phyloP scores from a whole-genome alignment of 2,888 invertebrate species.

The Teinopalpus imperialis region DNA sequence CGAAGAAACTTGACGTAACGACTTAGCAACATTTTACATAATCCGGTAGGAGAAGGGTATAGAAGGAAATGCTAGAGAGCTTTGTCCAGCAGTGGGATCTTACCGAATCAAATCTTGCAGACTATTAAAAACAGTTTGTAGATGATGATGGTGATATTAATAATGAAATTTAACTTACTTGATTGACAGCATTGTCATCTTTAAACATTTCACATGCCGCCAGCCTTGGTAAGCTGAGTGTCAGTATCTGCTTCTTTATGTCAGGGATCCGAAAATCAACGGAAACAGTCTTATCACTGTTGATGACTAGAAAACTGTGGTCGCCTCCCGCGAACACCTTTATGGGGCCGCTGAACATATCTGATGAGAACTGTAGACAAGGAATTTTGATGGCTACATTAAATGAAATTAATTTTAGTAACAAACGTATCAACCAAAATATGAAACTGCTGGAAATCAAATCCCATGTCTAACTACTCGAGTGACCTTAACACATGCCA shows the following conservation, averaged over 20 bases:
- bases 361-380: constrained; percentile 58
- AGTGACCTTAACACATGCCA: background rate
- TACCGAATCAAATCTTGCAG: no score
- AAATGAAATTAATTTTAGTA: no score
- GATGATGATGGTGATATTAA: no score
- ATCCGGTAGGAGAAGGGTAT: no score
- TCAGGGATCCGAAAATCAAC: constrained; percentile 85
- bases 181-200: constrained; percentile 85
- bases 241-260: constrained; percentile 84
- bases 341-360: constrained; percentile 69
- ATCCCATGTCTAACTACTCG: no score
- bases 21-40: no score
- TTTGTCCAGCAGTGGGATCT: no score
- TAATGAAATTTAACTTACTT: constrained; percentile 44
- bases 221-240: constrained; percentile 82
- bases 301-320: constrained; percentile 90
- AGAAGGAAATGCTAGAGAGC: no score
- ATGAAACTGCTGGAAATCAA: no score
- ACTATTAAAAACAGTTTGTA: no score
- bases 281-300: constrained; percentile 60
- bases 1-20: no score
- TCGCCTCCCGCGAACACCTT: constrained; percentile 92
- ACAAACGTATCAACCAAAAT: no score
- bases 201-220: constrained; percentile 83
- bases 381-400: constrained; percentile 8